phyloP scores from a whole-genome alignment of 2,888 invertebrate species.

The Neoascia interrupta region DNA sequence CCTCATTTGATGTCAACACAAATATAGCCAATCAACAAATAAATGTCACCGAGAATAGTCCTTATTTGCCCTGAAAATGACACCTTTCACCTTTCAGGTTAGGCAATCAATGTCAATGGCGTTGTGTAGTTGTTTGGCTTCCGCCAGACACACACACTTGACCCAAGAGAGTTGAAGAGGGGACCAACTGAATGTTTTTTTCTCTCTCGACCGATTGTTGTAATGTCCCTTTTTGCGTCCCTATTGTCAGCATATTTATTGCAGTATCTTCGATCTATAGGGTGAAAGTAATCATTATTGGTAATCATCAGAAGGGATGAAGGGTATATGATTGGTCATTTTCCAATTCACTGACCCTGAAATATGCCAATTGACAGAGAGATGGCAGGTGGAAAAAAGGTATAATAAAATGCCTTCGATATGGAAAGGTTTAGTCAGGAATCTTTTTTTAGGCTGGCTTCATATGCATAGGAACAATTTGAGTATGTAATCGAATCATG shows the following conservation, averaged over 20 bases:
- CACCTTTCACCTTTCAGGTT: conserved; percentile 49
- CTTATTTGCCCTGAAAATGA: conserved; percentile 55
- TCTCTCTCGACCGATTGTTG: background rate
- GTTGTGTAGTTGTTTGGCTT: conserved; percentile 23
- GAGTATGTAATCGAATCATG: too few species aligned
- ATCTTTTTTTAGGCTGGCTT: too few species aligned
- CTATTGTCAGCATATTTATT: conserved; percentile 25
- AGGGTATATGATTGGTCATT: conserved; percentile 34
- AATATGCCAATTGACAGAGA: conserved; percentile 35
- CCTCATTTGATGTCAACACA: conserved; percentile 56
- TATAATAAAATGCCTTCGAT: too few species aligned
- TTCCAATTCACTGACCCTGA: conserved; percentile 39
- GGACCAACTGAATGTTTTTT: too few species aligned
- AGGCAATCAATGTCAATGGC: conserved; percentile 64
- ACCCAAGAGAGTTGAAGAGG: conserved; percentile 17
- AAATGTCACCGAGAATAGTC: conserved; percentile 51
- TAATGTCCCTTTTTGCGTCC: conserved; percentile 18
- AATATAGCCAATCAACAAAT: conserved; percentile 57
- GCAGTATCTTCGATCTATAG: background rate
- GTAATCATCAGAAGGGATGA: conserved; percentile 5
- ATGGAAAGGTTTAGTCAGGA: too few species aligned
- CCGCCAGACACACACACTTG: conserved; percentile 27
- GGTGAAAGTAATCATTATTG: conserved; percentile 20
- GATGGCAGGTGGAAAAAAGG: too few species aligned
- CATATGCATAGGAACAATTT: too few species aligned